Evolutionary conservation across 2,888 invertebrate species (phyloP), one percentile per base, ranked within the genome.

Genomic region (Drosophila neutralis): DNA sequence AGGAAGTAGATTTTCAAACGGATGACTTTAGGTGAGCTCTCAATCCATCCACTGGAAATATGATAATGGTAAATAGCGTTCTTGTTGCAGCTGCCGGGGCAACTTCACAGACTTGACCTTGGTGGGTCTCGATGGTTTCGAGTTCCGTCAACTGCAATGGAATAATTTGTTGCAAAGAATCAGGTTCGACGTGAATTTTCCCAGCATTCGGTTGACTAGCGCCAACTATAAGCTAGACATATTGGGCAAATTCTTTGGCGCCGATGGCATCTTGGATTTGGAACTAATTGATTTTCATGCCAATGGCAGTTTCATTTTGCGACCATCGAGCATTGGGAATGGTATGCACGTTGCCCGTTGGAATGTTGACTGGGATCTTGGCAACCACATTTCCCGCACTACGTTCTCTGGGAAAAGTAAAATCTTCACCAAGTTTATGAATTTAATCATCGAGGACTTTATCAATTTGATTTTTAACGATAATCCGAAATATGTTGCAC

Each of bases 151-250:
- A 35, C 78, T 92, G 4, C 74, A 81, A 33, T 91, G 89, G 80
- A 89, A 71, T 64, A 86, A 90, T 49, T 21, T 89, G 0, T 60
- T 85, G 0, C 84, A 89, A 10, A 91, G 83, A 36, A 63, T 91
- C 7, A 85, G 80, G 10, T 92, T 89, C 45, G 91, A 92, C 45
- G 77, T 92, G 0, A 87, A 71, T 11, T 92, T 92, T 42, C 87
- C 83, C 2, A 72, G 86, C 7, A 65, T 92, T 6, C 58, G 69
- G 4, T 21, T 90, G 0, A 72, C 67, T 5, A 81, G 90, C 31
- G 31, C 57, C n/a, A 77, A 87, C n/a, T 92, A 91, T 61, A 80
- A 83, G 36, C 61, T 92, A 6, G 69, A 89, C 24, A 67, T 90
- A 2, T 40, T 80, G 11, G 62, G 73, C 0, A 59, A 65, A 0